These are phyloP conservation scores for Anoncus sp. DNA, from an alignment of 2,888 invertebrate genomes.

Conservation along the genomic window DNA sequence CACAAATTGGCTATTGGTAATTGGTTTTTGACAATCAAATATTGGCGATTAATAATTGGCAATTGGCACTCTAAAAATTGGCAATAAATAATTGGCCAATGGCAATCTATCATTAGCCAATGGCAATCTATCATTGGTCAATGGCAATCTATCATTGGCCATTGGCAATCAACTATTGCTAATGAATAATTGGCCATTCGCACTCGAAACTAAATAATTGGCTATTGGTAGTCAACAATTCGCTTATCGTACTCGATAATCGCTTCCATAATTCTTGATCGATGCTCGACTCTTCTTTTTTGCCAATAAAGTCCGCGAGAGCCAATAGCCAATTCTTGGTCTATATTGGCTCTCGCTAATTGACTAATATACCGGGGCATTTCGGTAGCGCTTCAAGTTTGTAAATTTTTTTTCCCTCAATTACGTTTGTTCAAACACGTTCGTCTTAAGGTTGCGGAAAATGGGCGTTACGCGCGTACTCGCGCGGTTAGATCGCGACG, in stretches of 20 bases:
- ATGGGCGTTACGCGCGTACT: slow-evolving; percentile 27
- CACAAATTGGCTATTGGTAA: neutral
- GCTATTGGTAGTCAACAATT: neutral
- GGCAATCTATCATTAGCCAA: neutral
- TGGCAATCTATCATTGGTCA: neutral
- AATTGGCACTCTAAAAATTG: neutral
- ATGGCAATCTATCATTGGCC: neutral
- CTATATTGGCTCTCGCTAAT: too few species aligned
- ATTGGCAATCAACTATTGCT: too few species aligned
- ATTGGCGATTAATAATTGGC: neutral
- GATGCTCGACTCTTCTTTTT: neutral
- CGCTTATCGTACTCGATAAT: neutral
- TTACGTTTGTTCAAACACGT: too few species aligned
- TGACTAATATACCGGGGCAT: too few species aligned
- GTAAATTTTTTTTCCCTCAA: too few species aligned
- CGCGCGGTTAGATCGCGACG: slow-evolving; percentile 36
- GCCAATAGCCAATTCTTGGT: too few species aligned
- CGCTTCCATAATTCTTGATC: too few species aligned
- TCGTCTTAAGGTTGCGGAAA: slow-evolving; percentile 4
- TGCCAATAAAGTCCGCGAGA: too few species aligned
- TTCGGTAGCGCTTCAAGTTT: too few species aligned
- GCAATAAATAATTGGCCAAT: neutral
- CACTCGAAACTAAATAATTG: neutral
- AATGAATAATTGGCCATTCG: neutral
- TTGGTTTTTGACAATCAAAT: neutral